A percentile compares a stretch with the other conserved stretches of the same genome.
phyloP scores from a whole-genome alignment of 2,797 vertebrate species.

The Pteronotus mesoamericanus region DNA sequence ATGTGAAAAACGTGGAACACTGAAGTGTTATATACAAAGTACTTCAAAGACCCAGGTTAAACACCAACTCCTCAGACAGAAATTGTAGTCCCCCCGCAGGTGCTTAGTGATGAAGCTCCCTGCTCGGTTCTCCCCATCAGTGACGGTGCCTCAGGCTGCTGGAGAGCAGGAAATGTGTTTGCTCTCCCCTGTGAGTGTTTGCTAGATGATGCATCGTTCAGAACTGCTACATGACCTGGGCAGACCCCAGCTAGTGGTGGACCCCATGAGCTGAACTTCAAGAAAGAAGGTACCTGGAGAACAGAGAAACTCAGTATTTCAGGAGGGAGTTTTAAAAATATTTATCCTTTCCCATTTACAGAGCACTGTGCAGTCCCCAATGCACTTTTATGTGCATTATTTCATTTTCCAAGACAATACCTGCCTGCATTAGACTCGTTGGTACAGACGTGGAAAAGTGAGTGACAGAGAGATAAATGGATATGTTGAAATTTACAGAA shows the following conservation, averaged over 20 bases:
- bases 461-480: background rate
- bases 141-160: background rate
- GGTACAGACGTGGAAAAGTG: background rate
- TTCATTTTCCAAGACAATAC: background rate
- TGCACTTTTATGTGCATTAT: background rate
- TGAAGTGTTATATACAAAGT: background rate
- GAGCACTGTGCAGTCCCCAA: background rate
- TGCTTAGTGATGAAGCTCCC: background rate
- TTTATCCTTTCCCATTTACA: background rate
- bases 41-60: background rate
- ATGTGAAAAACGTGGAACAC: background rate
- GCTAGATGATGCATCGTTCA: background rate
- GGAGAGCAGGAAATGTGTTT: background rate
- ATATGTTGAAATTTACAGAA: background rate
- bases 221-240: background rate
- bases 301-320: background rate
- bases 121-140: background rate
- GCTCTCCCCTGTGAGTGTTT: background rate
- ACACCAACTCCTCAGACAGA: background rate
- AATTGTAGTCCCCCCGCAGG: fast-evolving
- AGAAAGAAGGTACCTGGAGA: background rate
- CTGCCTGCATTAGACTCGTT: background rate
- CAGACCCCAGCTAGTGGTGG: background rate
- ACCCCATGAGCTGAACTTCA: background rate
- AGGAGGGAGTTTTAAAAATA: background rate